Evolutionary conservation across 2,797 vertebrate species (phyloP).

Genomic region (Fringilla coelebs): DNA sequence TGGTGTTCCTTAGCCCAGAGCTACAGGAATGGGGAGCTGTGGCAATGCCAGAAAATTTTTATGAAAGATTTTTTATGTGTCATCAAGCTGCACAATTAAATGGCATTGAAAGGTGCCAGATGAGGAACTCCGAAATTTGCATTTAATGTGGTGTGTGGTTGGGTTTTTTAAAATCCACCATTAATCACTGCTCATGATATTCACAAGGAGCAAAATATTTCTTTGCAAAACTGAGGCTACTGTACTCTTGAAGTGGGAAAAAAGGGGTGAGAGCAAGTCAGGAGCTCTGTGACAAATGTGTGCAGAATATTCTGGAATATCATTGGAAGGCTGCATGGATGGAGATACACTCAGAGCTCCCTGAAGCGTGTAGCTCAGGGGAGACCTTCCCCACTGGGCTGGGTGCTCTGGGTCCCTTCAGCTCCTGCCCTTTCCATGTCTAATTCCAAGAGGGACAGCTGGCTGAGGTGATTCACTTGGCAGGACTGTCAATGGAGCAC

Average conservation of each 20-base stretch:
- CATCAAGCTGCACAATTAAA: background rate
- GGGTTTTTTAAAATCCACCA: background rate
- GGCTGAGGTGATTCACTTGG: rapidly evolving
- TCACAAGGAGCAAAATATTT: background rate
- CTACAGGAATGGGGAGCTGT: background rate
- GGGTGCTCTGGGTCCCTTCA: background rate
- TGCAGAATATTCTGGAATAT: background rate
- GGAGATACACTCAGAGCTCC: background rate
- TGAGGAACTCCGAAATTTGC: background rate
- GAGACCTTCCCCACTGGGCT: background rate
- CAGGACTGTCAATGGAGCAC: background rate
- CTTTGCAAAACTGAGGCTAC: background rate
- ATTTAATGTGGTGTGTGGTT: background rate
- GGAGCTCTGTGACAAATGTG: background rate
- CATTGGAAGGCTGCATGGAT: background rate
- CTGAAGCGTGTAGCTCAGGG: rapidly evolving
- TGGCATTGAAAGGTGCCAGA: background rate
- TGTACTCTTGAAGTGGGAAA: background rate
- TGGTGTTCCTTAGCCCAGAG: background rate
- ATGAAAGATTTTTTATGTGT: background rate
- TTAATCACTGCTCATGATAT: background rate
- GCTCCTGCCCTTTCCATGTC: background rate
- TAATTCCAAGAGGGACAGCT: background rate
- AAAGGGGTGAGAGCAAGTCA: background rate
- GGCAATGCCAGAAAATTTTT: background rate